Evolutionary conservation across 2,888 invertebrate species (phyloP).

Genomic region (Petrolisthes cinctipes): DNA sequence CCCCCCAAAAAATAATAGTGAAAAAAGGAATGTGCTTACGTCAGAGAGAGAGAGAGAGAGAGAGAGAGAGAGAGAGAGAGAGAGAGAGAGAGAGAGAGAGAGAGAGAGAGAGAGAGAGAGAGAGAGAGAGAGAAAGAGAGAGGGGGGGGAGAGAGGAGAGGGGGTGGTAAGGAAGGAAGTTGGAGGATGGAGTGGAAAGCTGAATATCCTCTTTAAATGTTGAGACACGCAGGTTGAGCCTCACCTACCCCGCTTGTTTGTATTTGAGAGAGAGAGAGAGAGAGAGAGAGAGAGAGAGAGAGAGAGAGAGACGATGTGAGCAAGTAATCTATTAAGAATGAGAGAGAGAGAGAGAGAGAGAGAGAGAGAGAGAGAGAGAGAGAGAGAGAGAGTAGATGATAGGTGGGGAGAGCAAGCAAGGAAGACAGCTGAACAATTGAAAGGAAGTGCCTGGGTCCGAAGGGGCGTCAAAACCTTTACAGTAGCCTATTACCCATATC

Average conservation of each 20-base stretch:
- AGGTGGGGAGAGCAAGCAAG: neutral
- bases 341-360: slow-evolving; percentile 15
- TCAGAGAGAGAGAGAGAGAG: slow-evolving; percentile 13
- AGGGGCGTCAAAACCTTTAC: too few relatives aligned
- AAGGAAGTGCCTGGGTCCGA: neutral
- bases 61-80: neutral
- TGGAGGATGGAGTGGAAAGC: neutral
- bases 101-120: neutral
- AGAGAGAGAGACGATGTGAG: neutral
- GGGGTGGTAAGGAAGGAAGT: neutral
- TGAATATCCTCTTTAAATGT: neutral
- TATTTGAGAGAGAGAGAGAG: neutral
- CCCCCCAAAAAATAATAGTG: too few relatives aligned
- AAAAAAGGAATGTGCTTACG: too few relatives aligned
- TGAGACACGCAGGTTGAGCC: neutral
- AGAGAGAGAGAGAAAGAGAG: neutral
- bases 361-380: slow-evolving; percentile 8
- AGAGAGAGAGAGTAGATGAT: neutral
- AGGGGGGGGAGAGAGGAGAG: neutral
- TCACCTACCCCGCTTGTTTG: neutral
- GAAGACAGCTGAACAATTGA: neutral
- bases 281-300: slow-evolving; percentile 11
- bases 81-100: neutral
- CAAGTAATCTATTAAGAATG: too few relatives aligned
- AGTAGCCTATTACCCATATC: too few relatives aligned